A percentile compares a stretch with the other conserved stretches of the same genome.
Evolutionary conservation across 2,797 vertebrate genomes (phyloP).

Genomic region (Setipinna tenuifilis): DNA sequence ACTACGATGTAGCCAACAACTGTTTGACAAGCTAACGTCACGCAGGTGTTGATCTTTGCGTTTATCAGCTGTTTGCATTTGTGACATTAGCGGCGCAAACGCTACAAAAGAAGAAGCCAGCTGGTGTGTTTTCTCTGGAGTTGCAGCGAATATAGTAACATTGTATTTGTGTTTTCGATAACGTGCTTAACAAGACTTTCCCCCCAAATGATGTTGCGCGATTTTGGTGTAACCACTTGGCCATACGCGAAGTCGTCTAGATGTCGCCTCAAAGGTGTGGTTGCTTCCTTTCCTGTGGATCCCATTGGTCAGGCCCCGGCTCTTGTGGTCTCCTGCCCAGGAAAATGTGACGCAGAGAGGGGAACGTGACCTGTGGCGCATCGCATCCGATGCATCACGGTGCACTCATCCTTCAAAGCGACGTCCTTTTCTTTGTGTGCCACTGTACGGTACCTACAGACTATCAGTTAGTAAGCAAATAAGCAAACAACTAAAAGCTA

Average conservation of each 20-base stretch:
- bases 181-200: background rate
- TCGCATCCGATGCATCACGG: conserved; percentile 61
- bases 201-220: background rate
- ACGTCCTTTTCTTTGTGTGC: background rate
- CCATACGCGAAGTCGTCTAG: background rate
- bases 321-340: conserved; percentile 32
- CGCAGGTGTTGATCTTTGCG: background rate
- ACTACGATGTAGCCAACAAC: background rate
- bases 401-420: background rate
- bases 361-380: conserved; percentile 71
- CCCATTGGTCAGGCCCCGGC: conserved; percentile 59
- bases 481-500: too few species aligned
- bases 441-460: background rate
- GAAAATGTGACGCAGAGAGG: conserved; percentile 79
- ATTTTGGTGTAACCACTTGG: background rate
- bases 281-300: conserved; percentile 21
- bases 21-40: background rate
- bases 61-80: background rate
- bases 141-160: background rate
- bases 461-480: background rate
- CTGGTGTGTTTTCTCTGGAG: background rate
- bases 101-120: background rate
- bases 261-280: conserved; percentile 61
- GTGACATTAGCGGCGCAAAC: background rate
- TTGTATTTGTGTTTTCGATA: background rate